phyloP scores from a whole-genome alignment of 1,140 invertebrate genomes.

The Hyles vespertilio region DNA sequence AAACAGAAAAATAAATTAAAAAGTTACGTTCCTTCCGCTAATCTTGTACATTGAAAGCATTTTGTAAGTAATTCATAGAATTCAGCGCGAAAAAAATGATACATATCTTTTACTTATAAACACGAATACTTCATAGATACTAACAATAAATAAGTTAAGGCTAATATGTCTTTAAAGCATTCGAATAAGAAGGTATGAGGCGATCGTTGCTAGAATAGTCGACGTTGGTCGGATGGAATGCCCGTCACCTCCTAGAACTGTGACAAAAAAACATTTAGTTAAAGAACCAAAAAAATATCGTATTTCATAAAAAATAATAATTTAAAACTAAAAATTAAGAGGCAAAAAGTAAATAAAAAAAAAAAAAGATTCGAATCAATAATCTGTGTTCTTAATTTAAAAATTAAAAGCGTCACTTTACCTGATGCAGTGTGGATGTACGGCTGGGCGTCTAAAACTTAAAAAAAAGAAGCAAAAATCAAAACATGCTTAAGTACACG shows the following conservation, averaged over 20 bases:
- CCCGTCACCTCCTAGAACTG: conserved; percentile 42
- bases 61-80: no score
- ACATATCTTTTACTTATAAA: conserved; percentile 9
- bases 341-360: no score
- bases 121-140: conserved; percentile 26
- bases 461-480: conserved; percentile 33
- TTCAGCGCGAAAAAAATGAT: not conserved
- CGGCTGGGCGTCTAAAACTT: conserved; percentile 44
- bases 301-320: no score
- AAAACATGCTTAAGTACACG: conserved; percentile 16
- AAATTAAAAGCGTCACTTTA: conserved; percentile 26
- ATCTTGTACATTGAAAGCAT: no score
- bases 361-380: no score
- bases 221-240: conserved; percentile 28
- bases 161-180: conserved; percentile 46
- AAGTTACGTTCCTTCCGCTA: no score
- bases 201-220: conserved; percentile 26
- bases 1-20: no score
- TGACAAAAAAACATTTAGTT: conserved; percentile 18
- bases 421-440: conserved; percentile 51
- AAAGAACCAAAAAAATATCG: no score
- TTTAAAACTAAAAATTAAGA: no score
- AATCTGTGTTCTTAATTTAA: no score
- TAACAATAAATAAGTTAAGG: conserved; percentile 59
- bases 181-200: conserved; percentile 62